Evolutionary conservation across 2,797 vertebrate species (phyloP).

Genomic region (Pangasius mekongensis): DNA sequence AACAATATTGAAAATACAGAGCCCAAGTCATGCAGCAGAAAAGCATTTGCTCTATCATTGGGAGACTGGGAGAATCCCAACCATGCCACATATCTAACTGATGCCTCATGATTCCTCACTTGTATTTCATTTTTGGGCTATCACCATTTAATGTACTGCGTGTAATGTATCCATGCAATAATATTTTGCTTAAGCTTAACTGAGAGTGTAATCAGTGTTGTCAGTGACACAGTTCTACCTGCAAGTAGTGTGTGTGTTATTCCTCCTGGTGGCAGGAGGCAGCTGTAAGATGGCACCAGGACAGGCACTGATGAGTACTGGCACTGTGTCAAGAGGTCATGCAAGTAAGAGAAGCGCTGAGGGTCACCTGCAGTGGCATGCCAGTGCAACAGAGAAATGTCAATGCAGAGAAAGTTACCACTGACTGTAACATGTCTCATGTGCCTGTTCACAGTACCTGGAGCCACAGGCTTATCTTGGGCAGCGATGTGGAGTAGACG

Average conservation of each 20-base stretch:
- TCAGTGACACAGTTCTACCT: constrained; percentile 58
- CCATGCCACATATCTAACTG: not conserved
- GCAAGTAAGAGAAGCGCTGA: constrained; percentile 70
- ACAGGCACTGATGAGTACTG: constrained; percentile 70
- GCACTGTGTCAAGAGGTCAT: constrained; percentile 69
- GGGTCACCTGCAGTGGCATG: constrained; percentile 68
- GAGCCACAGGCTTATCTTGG: constrained; percentile 70
- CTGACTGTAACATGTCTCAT: not conserved
- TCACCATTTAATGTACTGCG: not conserved
- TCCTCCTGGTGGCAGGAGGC: constrained; percentile 70
- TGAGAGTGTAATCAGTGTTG: not conserved
- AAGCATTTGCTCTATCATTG: not conserved
- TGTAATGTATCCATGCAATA: not conserved
- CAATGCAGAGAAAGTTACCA: not conserved
- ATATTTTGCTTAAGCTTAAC: not conserved
- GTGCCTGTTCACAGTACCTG: constrained; percentile 58
- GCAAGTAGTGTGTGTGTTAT: constrained; percentile 65
- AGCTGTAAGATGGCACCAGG: constrained; percentile 74
- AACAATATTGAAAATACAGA: constrained; percentile 9
- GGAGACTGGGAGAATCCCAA: not conserved
- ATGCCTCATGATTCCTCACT: not conserved
- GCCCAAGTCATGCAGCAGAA: not conserved
- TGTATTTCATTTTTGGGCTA: not conserved
- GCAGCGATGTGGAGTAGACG: constrained; percentile 68
- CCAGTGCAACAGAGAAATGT: not conserved